Percentiles rank a stretch among this genome's conserved stretches.
Evolutionary conservation across 1,140 invertebrate genomes (phyloP).

Genomic region (Lepidurus couesii): DNA sequence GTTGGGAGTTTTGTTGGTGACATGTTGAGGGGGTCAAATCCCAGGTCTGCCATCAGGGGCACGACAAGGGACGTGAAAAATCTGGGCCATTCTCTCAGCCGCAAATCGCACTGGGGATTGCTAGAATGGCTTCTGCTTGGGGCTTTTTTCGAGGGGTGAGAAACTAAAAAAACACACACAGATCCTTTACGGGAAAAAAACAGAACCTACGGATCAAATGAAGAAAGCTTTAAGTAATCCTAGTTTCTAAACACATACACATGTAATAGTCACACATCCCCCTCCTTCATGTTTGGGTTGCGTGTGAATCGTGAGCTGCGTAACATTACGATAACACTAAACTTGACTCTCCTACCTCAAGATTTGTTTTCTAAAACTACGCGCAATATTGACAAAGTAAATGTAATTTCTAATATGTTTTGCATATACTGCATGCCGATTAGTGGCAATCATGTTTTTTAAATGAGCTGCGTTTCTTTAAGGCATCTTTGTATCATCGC

Average conservation of each 20-base stretch:
- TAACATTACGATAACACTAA: background rate
- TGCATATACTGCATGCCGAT: no score
- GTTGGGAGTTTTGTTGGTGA: conserved; percentile 14
- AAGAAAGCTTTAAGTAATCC: conserved; percentile 7
- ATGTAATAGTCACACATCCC: conserved; percentile 5
- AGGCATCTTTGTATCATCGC: no score
- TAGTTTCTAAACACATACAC: conserved; percentile 8
- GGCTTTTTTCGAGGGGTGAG: background rate
- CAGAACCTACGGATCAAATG: background rate
- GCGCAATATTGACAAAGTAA: no score
- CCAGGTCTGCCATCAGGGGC: conserved; percentile 20
- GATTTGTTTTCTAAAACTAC: background rate
- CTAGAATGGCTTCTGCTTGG: conserved; percentile 13
- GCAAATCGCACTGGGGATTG: conserved; percentile 20
- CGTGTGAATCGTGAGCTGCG: background rate
- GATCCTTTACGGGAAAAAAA: background rate
- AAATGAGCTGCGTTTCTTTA: no score
- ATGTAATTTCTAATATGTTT: no score
- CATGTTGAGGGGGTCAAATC: conserved; percentile 12
- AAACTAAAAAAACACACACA: background rate
- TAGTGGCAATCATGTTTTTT: no score
- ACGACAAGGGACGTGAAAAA: conserved; percentile 21
- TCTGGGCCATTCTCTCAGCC: conserved; percentile 20
- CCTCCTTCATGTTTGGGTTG: background rate
- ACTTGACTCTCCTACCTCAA: background rate